Conservation (phyloP, 2,113 vertebrate genomes). For the Urocitellus parryii region DNA sequence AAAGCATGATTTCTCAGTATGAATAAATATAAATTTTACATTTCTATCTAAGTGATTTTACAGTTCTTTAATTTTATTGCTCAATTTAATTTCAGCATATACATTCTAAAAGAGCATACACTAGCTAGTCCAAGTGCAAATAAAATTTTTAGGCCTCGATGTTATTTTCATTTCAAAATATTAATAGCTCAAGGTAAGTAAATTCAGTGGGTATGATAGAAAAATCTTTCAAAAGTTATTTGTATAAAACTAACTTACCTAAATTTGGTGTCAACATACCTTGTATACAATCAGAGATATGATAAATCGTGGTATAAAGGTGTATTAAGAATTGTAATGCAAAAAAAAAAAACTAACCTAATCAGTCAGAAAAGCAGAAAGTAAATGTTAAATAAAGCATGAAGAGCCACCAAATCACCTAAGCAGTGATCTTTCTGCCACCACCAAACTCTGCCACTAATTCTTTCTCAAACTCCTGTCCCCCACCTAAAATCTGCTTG, state of each 20-base stretch:
- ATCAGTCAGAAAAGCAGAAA: background rate
- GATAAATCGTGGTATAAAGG: too few relatives aligned
- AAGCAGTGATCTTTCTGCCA: background rate
- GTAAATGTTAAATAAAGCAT: background rate
- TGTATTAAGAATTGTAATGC: too few relatives aligned
- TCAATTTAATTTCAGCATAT: constrained; percentile 32
- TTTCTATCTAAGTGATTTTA: constrained; percentile 28
- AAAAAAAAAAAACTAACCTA: background rate
- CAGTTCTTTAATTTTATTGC: background rate
- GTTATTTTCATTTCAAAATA: constrained; percentile 51
- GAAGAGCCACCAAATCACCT: background rate
- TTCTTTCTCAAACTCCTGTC: background rate
- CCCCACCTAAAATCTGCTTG: background rate
- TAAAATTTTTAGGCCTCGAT: constrained; percentile 15
- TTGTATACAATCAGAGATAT: too few relatives aligned
- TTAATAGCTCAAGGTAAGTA: constrained; percentile 18
- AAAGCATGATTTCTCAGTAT: constrained; percentile 8
- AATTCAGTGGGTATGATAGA: background rate
- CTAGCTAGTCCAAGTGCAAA: background rate
- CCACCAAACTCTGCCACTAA: background rate
- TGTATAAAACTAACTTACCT: constrained; percentile 10
- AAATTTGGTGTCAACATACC: too few relatives aligned
- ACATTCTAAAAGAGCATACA: background rate
- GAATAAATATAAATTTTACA: constrained; percentile 35
- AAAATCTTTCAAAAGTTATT: constrained; percentile 50